Evolutionary conservation across 1,140 invertebrate species (phyloP).

Genomic region (Lysiphlebus fabarum): DNA sequence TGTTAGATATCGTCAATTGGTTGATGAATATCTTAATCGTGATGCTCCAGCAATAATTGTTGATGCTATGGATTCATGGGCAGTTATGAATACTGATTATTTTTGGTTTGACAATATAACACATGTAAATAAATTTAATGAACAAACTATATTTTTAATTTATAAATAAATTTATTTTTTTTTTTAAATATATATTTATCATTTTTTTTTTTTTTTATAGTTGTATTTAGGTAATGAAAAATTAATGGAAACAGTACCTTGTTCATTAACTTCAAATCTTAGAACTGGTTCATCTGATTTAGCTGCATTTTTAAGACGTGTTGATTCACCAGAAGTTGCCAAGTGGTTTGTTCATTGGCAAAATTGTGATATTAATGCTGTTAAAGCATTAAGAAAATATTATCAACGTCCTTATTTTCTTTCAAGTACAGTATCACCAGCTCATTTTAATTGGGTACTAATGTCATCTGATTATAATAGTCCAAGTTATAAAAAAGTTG

Average conservation of each 20-base stretch:
- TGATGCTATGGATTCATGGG: slow-evolving; percentile 70
- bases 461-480: slow-evolving; percentile 74
- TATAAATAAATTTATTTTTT: not conserved
- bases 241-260: slow-evolving; percentile 64
- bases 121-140: slow-evolving; percentile 49
- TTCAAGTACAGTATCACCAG: slow-evolving; percentile 70
- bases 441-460: slow-evolving; percentile 77
- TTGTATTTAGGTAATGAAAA: slow-evolving; percentile 61
- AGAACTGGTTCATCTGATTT: slow-evolving; percentile 64
- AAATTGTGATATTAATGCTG: slow-evolving; percentile 76
- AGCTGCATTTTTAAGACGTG: slow-evolving; percentile 63
- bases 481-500: slow-evolving; percentile 70
- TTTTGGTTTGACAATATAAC: slow-evolving; percentile 69
- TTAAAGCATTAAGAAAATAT: slow-evolving; percentile 68
- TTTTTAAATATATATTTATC: not conserved
- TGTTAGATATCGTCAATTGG: slow-evolving; percentile 62
- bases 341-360: slow-evolving; percentile 83
- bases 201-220: slow-evolving; percentile 31
- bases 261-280: slow-evolving; percentile 69
- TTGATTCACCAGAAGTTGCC: slow-evolving; percentile 64
- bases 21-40: slow-evolving; percentile 65
- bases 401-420: slow-evolving; percentile 74
- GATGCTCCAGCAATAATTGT: slow-evolving; percentile 72
- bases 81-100: slow-evolving; percentile 60
- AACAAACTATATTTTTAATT: not conserved